These are phyloP conservation scores for Neofelis nebulosa DNA, from an alignment of 2,113 vertebrate genomes.

Conservation along the genomic window DNA sequence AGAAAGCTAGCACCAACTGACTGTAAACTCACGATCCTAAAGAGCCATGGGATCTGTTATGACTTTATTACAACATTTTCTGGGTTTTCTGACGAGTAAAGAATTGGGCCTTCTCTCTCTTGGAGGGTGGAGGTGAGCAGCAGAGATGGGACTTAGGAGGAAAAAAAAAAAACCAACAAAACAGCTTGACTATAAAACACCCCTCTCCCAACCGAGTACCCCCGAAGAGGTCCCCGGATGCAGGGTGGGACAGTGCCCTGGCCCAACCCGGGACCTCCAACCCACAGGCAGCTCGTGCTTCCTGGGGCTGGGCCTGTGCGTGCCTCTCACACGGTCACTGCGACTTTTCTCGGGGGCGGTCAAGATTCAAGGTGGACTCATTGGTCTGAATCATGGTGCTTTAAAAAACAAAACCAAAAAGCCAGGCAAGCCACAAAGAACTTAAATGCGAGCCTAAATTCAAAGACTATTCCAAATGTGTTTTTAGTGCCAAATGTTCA, in stretches of 20 bases:
- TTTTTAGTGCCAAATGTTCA: neutral
- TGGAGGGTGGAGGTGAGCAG: fast-evolving
- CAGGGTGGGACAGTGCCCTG: neutral
- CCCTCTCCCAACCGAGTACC: neutral
- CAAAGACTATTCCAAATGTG: neutral
- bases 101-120: neutral
- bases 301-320: neutral
- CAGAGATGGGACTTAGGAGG: neutral
- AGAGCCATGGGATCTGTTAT: neutral
- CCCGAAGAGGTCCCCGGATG: neutral
- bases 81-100: neutral
- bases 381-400: neutral
- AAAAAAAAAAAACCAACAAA: neutral
- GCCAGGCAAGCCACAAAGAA: neutral
- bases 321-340: neutral
- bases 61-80: neutral
- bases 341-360: neutral
- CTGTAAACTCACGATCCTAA: neutral
- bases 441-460: neutral
- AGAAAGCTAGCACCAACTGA: neutral
- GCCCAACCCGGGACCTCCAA: neutral
- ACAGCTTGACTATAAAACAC: neutral
- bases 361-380: neutral
- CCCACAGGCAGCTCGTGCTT: neutral
- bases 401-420: neutral